Base-by-base conservation (phyloP, 1,140 invertebrate species). In the Ceratina australensis region DNA sequence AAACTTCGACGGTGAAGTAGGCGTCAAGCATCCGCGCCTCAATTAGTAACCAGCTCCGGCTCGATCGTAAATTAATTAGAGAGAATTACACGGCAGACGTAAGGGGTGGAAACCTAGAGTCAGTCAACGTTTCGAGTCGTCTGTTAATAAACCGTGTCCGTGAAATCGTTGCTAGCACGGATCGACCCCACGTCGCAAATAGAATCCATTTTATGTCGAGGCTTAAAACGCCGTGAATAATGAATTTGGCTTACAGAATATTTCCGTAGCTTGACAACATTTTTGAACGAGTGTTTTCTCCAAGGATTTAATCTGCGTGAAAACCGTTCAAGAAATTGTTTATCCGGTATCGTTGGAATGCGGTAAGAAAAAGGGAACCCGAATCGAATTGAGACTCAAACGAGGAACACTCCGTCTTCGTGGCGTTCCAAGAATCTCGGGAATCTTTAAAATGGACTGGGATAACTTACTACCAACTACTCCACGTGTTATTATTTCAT, bases 1-100 rank as follows among this genome's bases (percentile, higher is more conserved):
- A 42, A 42, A 42, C 33, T 42, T 42, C 33, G 16, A 5, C 22
- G 42, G 18, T 4, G 22, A 61, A 50, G 24, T 47, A 10, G 18
- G 13, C 24, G 42, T 47, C 57, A 7, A 50, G 42, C 18, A 47
- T 28, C 24, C 10, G 42, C 20, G 42, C 20, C 42, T 15, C 57
- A 57, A 72, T 72, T 72, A 72, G 57, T 33, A 42, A 61, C 42
- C 33, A 42, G 33, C 33, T 3, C 60, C 20, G 59, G 28, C 33
- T 73, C 71, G 71, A 73, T 64, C 71, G 71, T 73, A 73, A 73
- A 73, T 73, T 64, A 50, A 73, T 73, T 33, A 52, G 8, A 5
- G 3, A 4, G 24, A 57, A 72, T 72, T 63, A 52, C n/a, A 18
- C 15, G 18, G 16, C 33, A 56, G 54, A 47, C 54, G 54, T 49